Evolutionary conservation across 2,888 invertebrate genomes (phyloP).

Genomic region (Ormyrus rosae): DNA sequence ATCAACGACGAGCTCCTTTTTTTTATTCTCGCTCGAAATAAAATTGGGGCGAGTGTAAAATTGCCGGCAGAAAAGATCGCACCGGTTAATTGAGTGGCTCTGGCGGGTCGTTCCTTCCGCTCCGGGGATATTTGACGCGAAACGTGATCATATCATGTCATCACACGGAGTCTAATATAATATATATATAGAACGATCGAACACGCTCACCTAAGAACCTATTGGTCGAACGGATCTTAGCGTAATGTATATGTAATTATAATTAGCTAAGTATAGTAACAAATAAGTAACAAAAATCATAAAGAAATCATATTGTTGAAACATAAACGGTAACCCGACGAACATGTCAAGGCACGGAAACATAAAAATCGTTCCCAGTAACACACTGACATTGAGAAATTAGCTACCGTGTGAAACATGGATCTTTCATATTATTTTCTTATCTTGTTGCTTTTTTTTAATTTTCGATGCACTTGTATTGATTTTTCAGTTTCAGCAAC

Average conservation of each 20-base stretch:
- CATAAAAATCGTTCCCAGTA: constrained; percentile 65
- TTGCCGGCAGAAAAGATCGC: not conserved
- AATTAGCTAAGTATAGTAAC: constrained; percentile 21
- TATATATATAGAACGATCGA: constrained; percentile 37
- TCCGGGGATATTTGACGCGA: constrained; percentile 41
- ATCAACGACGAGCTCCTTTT: not conserved
- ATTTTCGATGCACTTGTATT: constrained; percentile 18
- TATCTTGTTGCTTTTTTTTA: constrained; percentile 11
- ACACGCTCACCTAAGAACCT: constrained; percentile 47
- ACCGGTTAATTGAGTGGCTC: not conserved
- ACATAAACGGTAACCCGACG: constrained; percentile 59
- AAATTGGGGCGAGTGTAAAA: not conserved
- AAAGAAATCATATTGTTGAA: constrained; percentile 32
- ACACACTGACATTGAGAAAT: constrained; percentile 61
- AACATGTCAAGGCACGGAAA: constrained; percentile 58
- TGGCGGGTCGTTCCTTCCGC: not conserved
- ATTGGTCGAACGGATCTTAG: constrained; percentile 33
- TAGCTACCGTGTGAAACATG: constrained; percentile 65
- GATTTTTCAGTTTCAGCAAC: constrained; percentile 27
- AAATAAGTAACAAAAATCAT: constrained; percentile 22
- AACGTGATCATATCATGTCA: constrained; percentile 30
- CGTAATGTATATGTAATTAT: constrained; percentile 24
- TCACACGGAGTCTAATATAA: constrained; percentile 45
- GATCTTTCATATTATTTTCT: constrained; percentile 54
- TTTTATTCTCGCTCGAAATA: not conserved